Percentiles rank a stretch among this genome's conserved stretches.
phyloP scores from a whole-genome alignment of 2,113 vertebrate genomes.

The Ctenomys sociabilis region DNA sequence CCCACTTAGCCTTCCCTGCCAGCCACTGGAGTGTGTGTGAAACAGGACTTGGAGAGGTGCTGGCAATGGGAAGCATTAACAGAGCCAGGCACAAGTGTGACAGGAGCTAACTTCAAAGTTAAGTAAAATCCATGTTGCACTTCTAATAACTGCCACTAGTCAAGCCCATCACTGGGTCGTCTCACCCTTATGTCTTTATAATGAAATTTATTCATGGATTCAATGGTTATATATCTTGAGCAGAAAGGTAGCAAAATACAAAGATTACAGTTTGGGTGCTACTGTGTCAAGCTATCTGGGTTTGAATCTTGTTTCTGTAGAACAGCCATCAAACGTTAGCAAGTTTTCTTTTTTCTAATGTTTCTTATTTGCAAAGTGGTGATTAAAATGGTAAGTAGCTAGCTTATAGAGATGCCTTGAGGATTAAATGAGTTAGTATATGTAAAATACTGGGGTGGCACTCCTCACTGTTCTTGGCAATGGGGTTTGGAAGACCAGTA shows the following conservation, averaged over 20 bases:
- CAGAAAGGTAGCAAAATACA: neutral
- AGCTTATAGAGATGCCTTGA: neutral
- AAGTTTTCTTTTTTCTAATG: neutral
- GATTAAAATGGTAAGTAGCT: neutral
- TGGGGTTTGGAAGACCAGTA: neutral
- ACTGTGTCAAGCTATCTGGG: neutral
- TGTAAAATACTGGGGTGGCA: neutral
- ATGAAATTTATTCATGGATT: neutral
- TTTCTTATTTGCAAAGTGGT: neutral
- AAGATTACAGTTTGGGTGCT: neutral
- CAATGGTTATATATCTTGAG: neutral
- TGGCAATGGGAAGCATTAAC: neutral
- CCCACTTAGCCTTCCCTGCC: neutral
- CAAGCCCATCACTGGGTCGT: neutral
- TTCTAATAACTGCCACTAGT: constrained; percentile 2
- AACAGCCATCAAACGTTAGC: neutral
- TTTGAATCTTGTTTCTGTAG: constrained; percentile 5
- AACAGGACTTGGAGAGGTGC: neutral
- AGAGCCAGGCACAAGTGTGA: neutral
- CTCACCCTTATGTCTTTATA: neutral
- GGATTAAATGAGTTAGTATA: neutral
- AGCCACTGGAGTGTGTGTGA: neutral
- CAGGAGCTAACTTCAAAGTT: neutral
- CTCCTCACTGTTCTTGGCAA: neutral
- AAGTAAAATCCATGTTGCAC: neutral